Evolutionary conservation across 2,797 vertebrate genomes (phyloP).

Genomic region (Pelobates cultripes): DNA sequence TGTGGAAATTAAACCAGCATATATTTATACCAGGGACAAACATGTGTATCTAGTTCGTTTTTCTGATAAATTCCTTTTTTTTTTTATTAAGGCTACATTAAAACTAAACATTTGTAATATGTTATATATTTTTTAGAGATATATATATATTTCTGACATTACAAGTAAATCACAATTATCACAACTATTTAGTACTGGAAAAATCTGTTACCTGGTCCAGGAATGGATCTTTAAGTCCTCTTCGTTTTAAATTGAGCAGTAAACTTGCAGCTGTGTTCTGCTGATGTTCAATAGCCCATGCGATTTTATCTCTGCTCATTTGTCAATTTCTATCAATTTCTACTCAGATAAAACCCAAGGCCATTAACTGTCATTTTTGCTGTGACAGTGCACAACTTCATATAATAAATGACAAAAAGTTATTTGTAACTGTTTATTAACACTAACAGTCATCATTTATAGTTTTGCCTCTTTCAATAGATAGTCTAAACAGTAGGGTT

Average conservation of each 20-base stretch:
- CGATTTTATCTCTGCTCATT: constrained; percentile 48
- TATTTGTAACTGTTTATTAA: constrained; percentile 26
- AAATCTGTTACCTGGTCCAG: not conserved
- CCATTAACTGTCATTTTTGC: constrained; percentile 46
- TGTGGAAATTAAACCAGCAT: no score
- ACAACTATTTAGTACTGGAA: constrained; percentile 9
- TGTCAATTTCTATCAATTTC: constrained; percentile 51
- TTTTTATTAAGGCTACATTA: no score
- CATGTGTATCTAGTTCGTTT: no score
- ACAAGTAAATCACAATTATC: constrained; percentile 21
- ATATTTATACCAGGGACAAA: no score
- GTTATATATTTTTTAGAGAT: no score
- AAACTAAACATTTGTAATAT: no score
- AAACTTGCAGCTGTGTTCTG: constrained; percentile 47
- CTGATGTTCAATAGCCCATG: constrained; percentile 42
- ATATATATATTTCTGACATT: not conserved
- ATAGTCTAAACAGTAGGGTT: not conserved
- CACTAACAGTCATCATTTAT: constrained; percentile 21
- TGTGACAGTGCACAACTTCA: constrained; percentile 33
- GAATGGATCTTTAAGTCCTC: constrained; percentile 32
- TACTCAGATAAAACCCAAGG: constrained; percentile 48
- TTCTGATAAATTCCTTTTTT: no score
- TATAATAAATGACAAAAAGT: constrained; percentile 34
- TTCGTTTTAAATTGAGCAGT: constrained; percentile 49
- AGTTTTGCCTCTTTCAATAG: constrained; percentile 1